Conservation (phyloP, 1,140 invertebrate genomes). For the silkworm (Bombyx mori) region DNA sequence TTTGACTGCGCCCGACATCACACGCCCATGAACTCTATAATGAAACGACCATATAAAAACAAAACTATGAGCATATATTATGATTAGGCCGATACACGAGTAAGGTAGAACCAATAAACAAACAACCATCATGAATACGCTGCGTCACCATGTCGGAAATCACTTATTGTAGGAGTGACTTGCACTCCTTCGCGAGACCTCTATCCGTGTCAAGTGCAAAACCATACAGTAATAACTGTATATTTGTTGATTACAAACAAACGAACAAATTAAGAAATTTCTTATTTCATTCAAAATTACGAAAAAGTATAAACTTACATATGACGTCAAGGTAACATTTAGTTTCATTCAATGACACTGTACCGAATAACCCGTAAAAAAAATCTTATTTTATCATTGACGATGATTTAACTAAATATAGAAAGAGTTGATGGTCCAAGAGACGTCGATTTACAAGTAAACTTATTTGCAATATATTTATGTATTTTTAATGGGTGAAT, state of each 20-base stretch:
- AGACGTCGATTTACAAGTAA: too few relatives aligned
- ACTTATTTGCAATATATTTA: too few relatives aligned
- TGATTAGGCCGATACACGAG: constrained; percentile 68
- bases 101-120: constrained; percentile 68
- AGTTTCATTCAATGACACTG: too few relatives aligned
- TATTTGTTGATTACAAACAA: neutral
- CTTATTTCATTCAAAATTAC: too few relatives aligned
- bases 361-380: too few relatives aligned
- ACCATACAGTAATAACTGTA: neutral
- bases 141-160: constrained; percentile 61
- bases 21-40: constrained; percentile 66
- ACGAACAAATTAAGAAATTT: too few relatives aligned
- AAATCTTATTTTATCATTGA: too few relatives aligned
- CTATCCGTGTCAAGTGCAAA: constrained; percentile 14
- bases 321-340: too few relatives aligned
- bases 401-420: too few relatives aligned
- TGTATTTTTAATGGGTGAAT: too few relatives aligned
- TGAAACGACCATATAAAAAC: constrained; percentile 66
- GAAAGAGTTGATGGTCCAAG: too few relatives aligned
- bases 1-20: constrained; percentile 64
- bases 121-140: constrained; percentile 65
- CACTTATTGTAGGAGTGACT: constrained; percentile 67
- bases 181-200: constrained; percentile 46
- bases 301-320: too few relatives aligned
- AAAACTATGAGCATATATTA: constrained; percentile 69